Evolutionary conservation across 2,888 invertebrate species (phyloP), one percentile per base, ranked within the genome.

Genomic region (Melanophora roralis): DNA sequence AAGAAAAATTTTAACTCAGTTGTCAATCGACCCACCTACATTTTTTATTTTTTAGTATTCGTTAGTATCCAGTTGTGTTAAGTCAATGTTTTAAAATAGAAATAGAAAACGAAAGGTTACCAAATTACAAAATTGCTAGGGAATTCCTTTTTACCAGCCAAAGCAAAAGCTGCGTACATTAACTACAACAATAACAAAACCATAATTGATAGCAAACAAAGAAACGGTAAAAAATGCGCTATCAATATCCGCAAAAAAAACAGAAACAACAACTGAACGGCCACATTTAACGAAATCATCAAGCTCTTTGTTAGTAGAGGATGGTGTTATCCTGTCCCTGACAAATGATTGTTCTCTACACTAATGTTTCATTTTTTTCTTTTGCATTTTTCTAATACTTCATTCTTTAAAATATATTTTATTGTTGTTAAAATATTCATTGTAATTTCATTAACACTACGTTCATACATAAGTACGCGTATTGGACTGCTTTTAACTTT

Each of bases 61-160:
- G 14, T 3, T 27, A 34, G 34, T 57, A 57, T 47, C 16, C 19
- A 38, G 12, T 27, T 51, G 32, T 69, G 49, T 7, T 38, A 21
- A 21, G 4, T 14, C 36, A 16, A 49, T n/a, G 55, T 21, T 32
- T 19, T 71, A 7, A 1, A 7, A 43, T 8, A 16, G 5, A 40
- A 34, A 34, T 45, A 12, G 19, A 7, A 53, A 32, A 71, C 60
- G 43, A 49, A 77, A 79, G 69, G 77, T 78, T 82, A 82, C 72
- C 74, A 77, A 82, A 81, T 79, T 82, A 65, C 72, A 59, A 80
- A 80, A 82, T 81, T 81, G 72, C 84, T 84, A 83, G 86, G 86
- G 84, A 87, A 87, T 88, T 84, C 83, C 86, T 83, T 84, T 84
- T 72, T 62, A 71, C 57, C 64, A 34, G 49, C 45, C 45, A 55